Conservation (phyloP, 2,113 vertebrate genomes). For the Pao palembangensis region DNA sequence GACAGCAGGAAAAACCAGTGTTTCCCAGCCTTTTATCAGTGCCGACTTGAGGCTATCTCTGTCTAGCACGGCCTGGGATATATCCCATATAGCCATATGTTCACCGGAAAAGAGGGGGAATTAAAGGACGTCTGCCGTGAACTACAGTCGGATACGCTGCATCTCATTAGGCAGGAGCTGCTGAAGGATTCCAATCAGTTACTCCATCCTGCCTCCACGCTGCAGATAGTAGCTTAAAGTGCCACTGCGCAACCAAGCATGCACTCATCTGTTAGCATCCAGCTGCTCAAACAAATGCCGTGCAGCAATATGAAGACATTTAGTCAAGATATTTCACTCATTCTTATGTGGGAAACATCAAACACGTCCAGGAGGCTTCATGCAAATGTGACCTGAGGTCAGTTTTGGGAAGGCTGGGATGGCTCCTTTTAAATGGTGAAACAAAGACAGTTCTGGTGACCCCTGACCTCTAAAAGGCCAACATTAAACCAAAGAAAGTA, state of each 20-base stretch:
- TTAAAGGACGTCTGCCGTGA: not conserved
- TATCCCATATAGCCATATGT: too few species aligned
- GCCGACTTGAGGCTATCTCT: too few species aligned
- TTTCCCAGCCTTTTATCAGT: too few species aligned
- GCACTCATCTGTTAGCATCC: conserved; percentile 36
- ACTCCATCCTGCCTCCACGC: not conserved
- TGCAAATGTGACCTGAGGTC: too few species aligned
- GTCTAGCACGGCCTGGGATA: too few species aligned
- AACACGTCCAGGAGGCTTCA: too few species aligned
- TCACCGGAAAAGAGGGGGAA: too few species aligned
- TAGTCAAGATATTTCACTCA: not conserved
- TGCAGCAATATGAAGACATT: not conserved
- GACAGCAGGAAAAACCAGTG: conserved; percentile 4
- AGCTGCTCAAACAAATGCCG: conserved; percentile 23
- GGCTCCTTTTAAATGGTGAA: too few species aligned
- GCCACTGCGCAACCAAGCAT: conserved; percentile 17
- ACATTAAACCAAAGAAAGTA: not conserved
- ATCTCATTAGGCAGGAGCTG: conserved; percentile 18
- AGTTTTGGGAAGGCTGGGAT: too few species aligned
- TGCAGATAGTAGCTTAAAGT: conserved; percentile 11
- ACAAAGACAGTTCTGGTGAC: too few species aligned
- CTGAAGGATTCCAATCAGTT: conserved; percentile 8
- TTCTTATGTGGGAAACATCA: conserved; percentile 2
- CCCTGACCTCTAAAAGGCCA: not conserved
- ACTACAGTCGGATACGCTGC: conserved; percentile 20